Evolutionary conservation across 2,888 invertebrate species (phyloP), one percentile per base, ranked within the genome.

Genomic region (Cheilosia vernalis): DNA sequence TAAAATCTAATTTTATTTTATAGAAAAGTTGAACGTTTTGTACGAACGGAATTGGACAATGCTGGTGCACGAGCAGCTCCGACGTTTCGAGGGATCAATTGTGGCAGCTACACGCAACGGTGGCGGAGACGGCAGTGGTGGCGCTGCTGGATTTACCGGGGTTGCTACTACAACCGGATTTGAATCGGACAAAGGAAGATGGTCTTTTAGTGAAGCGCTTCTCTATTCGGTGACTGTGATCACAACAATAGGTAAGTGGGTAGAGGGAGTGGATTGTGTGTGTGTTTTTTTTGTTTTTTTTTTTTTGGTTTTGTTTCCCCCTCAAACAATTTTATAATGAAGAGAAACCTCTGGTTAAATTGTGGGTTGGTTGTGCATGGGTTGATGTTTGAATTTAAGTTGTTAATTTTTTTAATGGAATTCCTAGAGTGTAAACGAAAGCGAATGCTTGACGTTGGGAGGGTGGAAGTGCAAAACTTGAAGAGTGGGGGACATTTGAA

Each of bases 171-270:
- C 58, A 0, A 89, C 92, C 0, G 93, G 93, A 73, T 90, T 93
- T 27, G 90, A 92, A 10, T 74, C 88, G 73, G 81, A 89, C 58
- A 89, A 88, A 87, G 88, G 88, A 87, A 90, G 90, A 90, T 97
- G 97, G 97, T 95, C 96, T 0, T 97, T 97, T 91, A 95, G 96
- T 30, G 96, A 97, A 87, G 96, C 97, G 2, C 92, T 97, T 24
- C 94, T 97, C 60, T 97, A 97, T 91, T 96, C 96, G 88, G 95
- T 97, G 89, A 97, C 97, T 51, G 94, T 97, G 89, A 96, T 97
- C 90, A 97, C 97, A 87, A 97, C 97, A 67, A 97, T 97, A 91
- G 97, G 97, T 97, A 91, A 94, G 94, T 90, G 64, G 64, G 9
- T 21, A 9, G 3, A 51, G 3, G 40, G 24, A 24, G 40, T 27